Conservation (phyloP, 2,113 vertebrate genomes). For the Serinus canaria region DNA sequence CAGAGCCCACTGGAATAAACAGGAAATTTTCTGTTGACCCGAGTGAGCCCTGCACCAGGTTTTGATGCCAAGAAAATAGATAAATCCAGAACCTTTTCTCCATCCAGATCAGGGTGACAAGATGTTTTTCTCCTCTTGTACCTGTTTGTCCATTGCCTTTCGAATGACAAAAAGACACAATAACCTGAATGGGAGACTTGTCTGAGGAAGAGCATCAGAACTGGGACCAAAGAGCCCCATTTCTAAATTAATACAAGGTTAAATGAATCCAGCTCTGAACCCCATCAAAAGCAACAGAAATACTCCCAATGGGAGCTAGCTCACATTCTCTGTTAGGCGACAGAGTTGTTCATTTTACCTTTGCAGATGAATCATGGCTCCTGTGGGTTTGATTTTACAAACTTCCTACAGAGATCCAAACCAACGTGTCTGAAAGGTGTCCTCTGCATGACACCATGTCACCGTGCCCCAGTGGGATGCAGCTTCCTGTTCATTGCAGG, state of each 20-base stretch:
- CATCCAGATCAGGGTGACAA: neutral
- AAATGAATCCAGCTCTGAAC: neutral
- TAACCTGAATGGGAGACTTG: neutral
- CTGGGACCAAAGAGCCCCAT: neutral
- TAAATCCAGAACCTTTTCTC: neutral
- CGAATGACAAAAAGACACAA: neutral
- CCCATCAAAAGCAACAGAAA: conserved; percentile 1
- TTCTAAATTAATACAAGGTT: neutral
- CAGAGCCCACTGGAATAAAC: neutral
- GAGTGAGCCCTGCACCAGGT: neutral
- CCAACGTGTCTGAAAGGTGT: neutral
- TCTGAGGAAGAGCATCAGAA: neutral
- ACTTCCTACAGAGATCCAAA: conserved; percentile 40
- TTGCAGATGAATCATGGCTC: conserved; percentile 64
- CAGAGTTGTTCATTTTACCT: conserved; percentile 56
- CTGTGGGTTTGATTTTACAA: conserved; percentile 64
- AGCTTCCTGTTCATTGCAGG: conserved; percentile 45
- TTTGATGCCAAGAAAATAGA: neutral
- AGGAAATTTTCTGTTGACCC: conserved; percentile 6
- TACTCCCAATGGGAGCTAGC: neutral
- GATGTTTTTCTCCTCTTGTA: neutral
- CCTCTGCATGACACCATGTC: neutral
- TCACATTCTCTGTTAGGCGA: neutral
- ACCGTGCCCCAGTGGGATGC: neutral
- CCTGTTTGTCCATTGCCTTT: neutral